Percentiles rank a stretch among this genome's conserved stretches.
Evolutionary conservation across 2,113 vertebrate species (phyloP).

Genomic region (Coturnix japonica): DNA sequence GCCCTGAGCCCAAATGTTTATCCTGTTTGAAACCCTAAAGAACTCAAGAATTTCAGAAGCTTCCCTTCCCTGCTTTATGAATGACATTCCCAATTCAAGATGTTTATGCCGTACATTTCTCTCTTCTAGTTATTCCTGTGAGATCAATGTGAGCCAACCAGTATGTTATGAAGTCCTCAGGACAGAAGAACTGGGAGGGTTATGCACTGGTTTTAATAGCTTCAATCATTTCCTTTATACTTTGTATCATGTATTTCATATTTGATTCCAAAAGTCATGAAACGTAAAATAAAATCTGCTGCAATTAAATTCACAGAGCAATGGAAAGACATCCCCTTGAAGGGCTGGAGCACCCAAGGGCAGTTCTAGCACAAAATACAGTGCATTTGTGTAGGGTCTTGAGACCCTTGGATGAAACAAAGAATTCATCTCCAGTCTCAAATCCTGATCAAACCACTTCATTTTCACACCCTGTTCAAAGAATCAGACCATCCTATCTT

Average conservation of each 20-base stretch:
- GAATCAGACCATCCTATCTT: rapidly evolving
- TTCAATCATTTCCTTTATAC: background rate
- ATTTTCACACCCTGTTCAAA: background rate
- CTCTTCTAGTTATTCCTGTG: background rate
- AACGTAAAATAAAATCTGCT: background rate
- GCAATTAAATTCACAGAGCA: background rate
- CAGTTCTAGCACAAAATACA: background rate
- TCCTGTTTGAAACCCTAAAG: background rate
- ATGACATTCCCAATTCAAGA: background rate
- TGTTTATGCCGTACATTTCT: background rate
- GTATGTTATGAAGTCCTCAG: background rate
- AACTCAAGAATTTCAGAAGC: conserved; percentile 14
- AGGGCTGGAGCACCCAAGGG: background rate
- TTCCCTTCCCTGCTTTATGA: background rate
- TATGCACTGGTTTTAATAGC: background rate
- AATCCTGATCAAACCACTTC: too few species aligned
- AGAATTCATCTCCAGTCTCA: background rate
- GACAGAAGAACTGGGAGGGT: background rate
- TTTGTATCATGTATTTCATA: background rate
- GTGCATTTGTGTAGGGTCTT: background rate
- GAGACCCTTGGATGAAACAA: background rate
- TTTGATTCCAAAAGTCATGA: background rate
- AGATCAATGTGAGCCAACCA: background rate
- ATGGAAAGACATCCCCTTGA: background rate
- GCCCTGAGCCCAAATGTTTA: background rate